Evolutionary conservation across 2,888 invertebrate species (phyloP).

Genomic region (Drosophila macrospina): DNA sequence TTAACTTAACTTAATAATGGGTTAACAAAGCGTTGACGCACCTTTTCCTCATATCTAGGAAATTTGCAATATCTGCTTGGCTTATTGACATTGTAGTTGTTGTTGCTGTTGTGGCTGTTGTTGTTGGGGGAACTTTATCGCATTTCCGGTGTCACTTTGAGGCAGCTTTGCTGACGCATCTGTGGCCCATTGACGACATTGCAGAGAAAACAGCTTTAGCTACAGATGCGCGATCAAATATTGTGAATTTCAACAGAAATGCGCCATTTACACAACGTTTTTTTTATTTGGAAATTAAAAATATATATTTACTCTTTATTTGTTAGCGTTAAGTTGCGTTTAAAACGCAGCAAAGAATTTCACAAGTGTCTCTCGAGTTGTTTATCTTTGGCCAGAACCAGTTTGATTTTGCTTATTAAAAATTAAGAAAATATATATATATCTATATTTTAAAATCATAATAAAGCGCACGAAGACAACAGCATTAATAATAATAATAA

Average conservation of each 20-base stretch:
- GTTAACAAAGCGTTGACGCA: constrained; percentile 44
- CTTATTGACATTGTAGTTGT: constrained; percentile 12
- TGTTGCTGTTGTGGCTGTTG: neutral
- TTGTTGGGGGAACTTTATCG: constrained; percentile 38
- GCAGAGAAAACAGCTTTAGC: constrained; percentile 51
- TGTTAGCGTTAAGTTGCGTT: constrained; percentile 28
- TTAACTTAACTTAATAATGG: constrained; percentile 6
- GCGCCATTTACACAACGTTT: constrained; percentile 26
- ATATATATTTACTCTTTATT: constrained; percentile 13
- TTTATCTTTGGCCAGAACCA: constrained; percentile 48
- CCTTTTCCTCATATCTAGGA: constrained; percentile 43
- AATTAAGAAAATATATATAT: constrained; percentile 8
- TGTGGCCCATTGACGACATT: constrained; percentile 50
- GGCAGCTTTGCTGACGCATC: constrained; percentile 61
- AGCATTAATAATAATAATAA: constrained; percentile 31
- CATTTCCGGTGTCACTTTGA: constrained; percentile 50
- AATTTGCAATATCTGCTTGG: constrained; percentile 23
- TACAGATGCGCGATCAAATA: constrained; percentile 50
- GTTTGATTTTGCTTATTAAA: constrained; percentile 43
- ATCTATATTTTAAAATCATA: constrained; percentile 24
- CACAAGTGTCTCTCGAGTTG: constrained; percentile 43
- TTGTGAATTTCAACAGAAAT: constrained; percentile 50
- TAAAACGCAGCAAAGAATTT: constrained; percentile 38
- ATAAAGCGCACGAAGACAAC: constrained; percentile 28
- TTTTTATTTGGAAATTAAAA: constrained; percentile 3